Percentiles rank a stretch among this genome's conserved stretches.
Evolutionary conservation across 2,113 vertebrate genomes (phyloP).

Genomic region (Cisticola juncidis): DNA sequence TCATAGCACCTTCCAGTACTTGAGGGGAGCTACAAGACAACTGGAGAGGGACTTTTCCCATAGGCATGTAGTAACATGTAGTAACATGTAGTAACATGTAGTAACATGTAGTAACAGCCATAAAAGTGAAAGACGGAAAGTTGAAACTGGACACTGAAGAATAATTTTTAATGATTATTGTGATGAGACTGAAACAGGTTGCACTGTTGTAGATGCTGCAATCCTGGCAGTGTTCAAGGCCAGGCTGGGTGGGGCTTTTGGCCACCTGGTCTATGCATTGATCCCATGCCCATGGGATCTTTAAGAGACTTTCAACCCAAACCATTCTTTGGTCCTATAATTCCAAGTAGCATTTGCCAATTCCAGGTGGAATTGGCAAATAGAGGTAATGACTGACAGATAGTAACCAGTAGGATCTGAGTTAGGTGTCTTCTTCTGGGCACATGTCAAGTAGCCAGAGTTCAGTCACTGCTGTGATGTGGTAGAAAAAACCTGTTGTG

Average conservation of each 20-base stretch:
- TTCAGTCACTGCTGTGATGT: background rate
- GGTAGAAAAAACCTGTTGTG: background rate
- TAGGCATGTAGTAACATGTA: background rate
- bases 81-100: background rate
- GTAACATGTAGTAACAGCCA: background rate
- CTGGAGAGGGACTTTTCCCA: background rate
- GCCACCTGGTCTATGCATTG: background rate
- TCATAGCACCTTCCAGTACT: background rate
- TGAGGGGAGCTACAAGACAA: background rate
- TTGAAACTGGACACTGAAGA: background rate
- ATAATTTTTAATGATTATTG: background rate
- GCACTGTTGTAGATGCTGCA: background rate
- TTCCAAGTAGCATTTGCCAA: background rate
- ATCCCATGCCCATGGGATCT: background rate
- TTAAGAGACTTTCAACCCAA: background rate
- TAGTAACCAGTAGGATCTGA: background rate
- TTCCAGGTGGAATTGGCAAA: accelerated
- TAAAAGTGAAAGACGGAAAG: background rate
- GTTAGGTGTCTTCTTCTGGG: background rate
- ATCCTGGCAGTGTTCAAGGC: background rate
- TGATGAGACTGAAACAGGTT: background rate
- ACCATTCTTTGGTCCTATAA: background rate
- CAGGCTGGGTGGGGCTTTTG: background rate
- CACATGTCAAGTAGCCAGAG: background rate
- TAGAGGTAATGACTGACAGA: background rate